phyloP scores from a whole-genome alignment of 2,113 vertebrate species.

The Leptosomus discolor region DNA sequence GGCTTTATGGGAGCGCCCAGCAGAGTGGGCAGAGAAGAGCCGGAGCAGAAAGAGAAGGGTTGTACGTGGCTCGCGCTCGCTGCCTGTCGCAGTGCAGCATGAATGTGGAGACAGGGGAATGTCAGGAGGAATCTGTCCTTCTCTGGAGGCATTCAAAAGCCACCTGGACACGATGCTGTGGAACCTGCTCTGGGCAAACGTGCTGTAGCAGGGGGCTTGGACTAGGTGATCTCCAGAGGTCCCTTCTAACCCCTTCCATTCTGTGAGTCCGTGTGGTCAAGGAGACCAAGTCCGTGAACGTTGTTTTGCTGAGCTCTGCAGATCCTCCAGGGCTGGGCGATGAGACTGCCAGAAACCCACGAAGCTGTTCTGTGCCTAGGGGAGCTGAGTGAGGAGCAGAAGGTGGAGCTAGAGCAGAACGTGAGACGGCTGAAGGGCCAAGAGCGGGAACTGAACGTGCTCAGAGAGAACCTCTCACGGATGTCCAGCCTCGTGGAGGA shows the following conservation, averaged over 20 bases:
- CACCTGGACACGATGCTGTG: too few species aligned
- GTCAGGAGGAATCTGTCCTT: too few species aligned
- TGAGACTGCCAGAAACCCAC: background rate
- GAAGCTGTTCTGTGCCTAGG: conserved; percentile 40
- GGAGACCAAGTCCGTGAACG: rapidly evolving
- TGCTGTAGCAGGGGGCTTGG: too few species aligned
- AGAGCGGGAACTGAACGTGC: conserved; percentile 57
- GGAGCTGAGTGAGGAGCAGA: conserved; percentile 79
- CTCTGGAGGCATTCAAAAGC: too few species aligned
- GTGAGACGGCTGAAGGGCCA: conserved; percentile 57
- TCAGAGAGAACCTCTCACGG: conserved; percentile 56
- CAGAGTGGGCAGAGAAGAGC: background rate
- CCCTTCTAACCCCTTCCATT: too few species aligned
- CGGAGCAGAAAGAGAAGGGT: too few species aligned
- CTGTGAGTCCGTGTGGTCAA: background rate
- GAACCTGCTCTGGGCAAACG: too few species aligned
- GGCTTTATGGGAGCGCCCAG: background rate
- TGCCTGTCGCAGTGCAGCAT: too few species aligned
- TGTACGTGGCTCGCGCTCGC: background rate
- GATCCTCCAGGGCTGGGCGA: background rate
- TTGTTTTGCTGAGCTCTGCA: background rate
- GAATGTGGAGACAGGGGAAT: too few species aligned
- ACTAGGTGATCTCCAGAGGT: too few species aligned
- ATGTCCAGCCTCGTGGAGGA: conserved; percentile 59
- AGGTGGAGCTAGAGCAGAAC: conserved; percentile 76